Evolutionary conservation across 2,797 vertebrate genomes (phyloP).

Genomic region (Phalloptychus januarius): DNA sequence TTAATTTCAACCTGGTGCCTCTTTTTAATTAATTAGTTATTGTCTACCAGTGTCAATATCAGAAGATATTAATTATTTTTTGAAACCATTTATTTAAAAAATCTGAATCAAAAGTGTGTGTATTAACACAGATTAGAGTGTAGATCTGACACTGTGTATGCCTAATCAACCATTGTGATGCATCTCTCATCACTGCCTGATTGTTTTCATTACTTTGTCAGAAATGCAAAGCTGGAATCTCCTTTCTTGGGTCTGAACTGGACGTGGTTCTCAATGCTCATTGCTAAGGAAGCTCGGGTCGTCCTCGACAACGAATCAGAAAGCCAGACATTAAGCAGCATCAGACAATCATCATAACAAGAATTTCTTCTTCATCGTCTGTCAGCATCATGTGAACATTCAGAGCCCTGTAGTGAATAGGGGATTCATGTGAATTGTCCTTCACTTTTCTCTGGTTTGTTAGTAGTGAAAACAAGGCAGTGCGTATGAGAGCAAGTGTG

Average conservation of each 20-base stretch:
- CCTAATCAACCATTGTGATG: not conserved
- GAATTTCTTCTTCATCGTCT: not conserved
- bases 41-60: not conserved
- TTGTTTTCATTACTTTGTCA: constrained; percentile 2
- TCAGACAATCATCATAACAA: not conserved
- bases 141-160: not conserved
- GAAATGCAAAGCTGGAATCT: constrained; percentile 7
- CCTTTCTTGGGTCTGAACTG: constrained; percentile 2
- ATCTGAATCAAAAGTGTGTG: not conserved
- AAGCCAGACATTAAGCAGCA: not conserved
- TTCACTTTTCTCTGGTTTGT: not conserved
- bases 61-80: not conserved
- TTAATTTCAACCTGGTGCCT: not conserved
- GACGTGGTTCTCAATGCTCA: not conserved
- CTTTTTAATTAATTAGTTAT: not conserved
- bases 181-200: not conserved
- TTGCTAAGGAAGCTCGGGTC: not conserved
- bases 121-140: not conserved
- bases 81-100: not conserved
- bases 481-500: constrained; percentile 1
- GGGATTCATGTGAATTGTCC: not conserved
- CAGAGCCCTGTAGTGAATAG: not conserved
- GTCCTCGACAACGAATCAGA: not conserved
- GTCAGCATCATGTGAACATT: not conserved
- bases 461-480: constrained; percentile 6